Percentiles rank a stretch among this genome's conserved stretches.
Evolutionary conservation across 2,888 invertebrate genomes (phyloP).

Genomic region (Macrosoma leucophasiata): DNA sequence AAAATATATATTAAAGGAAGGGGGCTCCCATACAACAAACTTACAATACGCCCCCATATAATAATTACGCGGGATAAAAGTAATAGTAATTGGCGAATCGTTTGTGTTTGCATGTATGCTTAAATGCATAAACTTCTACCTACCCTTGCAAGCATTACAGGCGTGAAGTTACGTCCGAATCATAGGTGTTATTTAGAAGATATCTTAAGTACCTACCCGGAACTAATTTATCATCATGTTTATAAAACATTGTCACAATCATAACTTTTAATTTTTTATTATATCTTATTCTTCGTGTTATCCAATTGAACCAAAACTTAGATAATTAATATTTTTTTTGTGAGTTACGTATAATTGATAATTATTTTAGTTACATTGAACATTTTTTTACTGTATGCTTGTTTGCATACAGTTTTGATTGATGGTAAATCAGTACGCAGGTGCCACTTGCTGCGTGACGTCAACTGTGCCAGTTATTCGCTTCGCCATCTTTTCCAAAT

Average conservation of each 20-base stretch:
- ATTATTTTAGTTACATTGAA: conserved; percentile 2
- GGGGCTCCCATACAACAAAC: too few species aligned
- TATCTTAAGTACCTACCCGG: conserved; percentile 11
- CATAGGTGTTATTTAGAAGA: background rate
- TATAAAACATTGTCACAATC: conserved; percentile 14
- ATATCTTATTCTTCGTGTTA: background rate
- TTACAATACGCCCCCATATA: too few species aligned
- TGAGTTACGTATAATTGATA: too few species aligned
- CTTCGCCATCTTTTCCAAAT: background rate
- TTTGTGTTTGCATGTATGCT: too few species aligned
- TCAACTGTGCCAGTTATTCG: conserved; percentile 4
- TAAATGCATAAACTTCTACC: conserved; percentile 1
- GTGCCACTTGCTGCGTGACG: too few species aligned
- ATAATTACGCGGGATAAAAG: conserved; percentile 1
- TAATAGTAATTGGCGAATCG: too few species aligned
- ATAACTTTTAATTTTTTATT: too few species aligned
- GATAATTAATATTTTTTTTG: too few species aligned
- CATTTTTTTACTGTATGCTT: background rate
- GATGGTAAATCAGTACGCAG: background rate
- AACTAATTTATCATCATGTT: conserved; percentile 20
- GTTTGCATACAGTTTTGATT: conserved; percentile 1
- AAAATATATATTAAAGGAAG: too few species aligned
- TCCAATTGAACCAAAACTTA: too few species aligned
- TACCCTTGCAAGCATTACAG: conserved; percentile 2
- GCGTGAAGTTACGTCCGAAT: conserved; percentile 1